These are phyloP conservation scores for Netelia melanura DNA, from an alignment of 2,888 invertebrate species.

Conservation along the genomic window DNA sequence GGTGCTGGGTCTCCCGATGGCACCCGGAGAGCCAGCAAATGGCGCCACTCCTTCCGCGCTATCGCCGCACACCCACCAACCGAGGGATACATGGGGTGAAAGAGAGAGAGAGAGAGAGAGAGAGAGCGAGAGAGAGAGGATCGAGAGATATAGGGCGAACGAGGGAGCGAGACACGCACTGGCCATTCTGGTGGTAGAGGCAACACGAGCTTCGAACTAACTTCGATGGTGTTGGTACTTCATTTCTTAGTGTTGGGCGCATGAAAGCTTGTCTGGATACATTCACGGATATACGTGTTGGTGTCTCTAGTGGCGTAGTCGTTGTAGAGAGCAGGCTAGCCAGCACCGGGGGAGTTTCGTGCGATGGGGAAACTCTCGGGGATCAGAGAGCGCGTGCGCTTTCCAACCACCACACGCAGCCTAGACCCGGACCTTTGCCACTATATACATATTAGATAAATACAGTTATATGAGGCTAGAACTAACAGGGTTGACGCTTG, in stretches of 20 bases:
- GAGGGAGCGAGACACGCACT: not conserved
- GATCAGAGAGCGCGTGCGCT: slow-evolving; percentile 63
- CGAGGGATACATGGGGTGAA: slow-evolving; percentile 8
- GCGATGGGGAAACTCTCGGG: slow-evolving; percentile 57
- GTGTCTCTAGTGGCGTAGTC: slow-evolving; percentile 24
- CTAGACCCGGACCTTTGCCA: slow-evolving; percentile 36
- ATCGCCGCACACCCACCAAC: slow-evolving; percentile 56
- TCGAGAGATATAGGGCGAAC: slow-evolving; percentile 10
- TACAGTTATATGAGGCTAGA: not conserved
- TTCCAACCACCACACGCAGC: slow-evolving; percentile 44
- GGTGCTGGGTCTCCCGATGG: slow-evolving; percentile 47
- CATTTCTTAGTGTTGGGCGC: too few species aligned
- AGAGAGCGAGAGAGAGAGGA: slow-evolving; percentile 48
- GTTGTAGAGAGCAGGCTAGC: slow-evolving; percentile 49
- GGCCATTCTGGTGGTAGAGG: slow-evolving; percentile 27
- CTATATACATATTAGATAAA: slow-evolving; percentile 28
- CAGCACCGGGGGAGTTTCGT: slow-evolving; percentile 58
- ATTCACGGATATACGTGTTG: not conserved
- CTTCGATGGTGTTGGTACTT: slow-evolving; percentile 10
- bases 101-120: not conserved
- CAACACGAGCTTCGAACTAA: slow-evolving; percentile 40
- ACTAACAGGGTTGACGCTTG: slow-evolving; percentile 11
- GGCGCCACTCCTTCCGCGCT: slow-evolving; percentile 68
- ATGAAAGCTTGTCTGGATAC: too few species aligned
- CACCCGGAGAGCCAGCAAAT: slow-evolving; percentile 62